Evolutionary conservation across 2,888 invertebrate species (phyloP), one percentile per base, ranked within the genome.

Genomic region (Hymenopus coronatus): DNA sequence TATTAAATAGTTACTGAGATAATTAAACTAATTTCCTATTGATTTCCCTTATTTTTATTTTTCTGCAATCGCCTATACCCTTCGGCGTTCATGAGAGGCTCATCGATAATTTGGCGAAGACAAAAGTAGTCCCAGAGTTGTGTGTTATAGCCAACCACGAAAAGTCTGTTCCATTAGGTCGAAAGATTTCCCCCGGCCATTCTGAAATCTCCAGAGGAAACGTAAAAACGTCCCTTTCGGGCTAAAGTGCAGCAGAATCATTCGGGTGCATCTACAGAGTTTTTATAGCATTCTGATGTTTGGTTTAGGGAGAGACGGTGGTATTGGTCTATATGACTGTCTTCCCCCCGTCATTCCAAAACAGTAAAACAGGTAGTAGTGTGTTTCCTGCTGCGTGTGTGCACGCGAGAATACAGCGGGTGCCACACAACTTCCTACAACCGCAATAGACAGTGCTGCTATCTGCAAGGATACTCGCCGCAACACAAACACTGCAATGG

Each of bases 291-390:
- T 87, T 82, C 87, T 87, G 87, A 82, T 82, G 87, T 87, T 87
- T 82, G 87, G 87, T 82, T 87, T 14, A 46, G 27, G n/a, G 81
- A 25, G 54, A 54, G 54, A n/a, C 28, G 70, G 46, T 25, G 54
- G 86, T 33, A 87, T 82, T 82, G 87, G 87, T 82, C 82, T 40
- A 87, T 82, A 40, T 33, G 82, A 33, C 82, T 87, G 82, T 70
- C 82, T 40, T 82, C 86, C 87, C 81, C 28, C 87, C 82, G 87
- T 82, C 82, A 87, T 87, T 87, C 27, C 82, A 27, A 87, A 87
- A 87, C 87, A 82, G 82, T 87, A 87, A 87, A 87, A 87, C 87
- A 87, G 87, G 87, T 86, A 70, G 84, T 46, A 85, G 85, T 54
- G 28, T 27, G 9, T 15, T 70, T 70, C 54, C 54, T 70, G 20